phyloP scores from a whole-genome alignment of 1,140 invertebrate genomes.

The Bradynema listronoti region DNA sequence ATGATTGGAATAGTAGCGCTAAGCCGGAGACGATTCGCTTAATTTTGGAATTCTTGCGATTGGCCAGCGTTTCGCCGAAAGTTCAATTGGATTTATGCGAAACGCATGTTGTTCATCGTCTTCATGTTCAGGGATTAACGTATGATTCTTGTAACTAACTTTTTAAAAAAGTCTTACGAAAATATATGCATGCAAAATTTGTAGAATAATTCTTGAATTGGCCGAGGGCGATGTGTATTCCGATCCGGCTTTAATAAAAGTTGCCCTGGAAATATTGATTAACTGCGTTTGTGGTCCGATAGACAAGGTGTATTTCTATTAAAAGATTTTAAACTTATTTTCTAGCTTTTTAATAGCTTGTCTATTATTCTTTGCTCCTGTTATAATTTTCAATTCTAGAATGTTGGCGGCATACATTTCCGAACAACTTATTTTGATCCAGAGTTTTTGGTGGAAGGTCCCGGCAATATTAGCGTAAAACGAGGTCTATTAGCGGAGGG shows the following conservation, averaged over 20 bases:
- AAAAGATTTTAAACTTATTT: no score
- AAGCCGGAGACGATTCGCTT: constrained; percentile 28
- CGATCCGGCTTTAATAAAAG: constrained; percentile 29
- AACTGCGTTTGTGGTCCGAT: constrained; percentile 43
- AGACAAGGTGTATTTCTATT: constrained; percentile 24
- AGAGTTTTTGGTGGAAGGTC: background rate
- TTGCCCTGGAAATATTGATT: constrained; percentile 29
- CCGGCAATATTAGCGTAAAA: background rate
- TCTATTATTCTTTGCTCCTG: background rate
- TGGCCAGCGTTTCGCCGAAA: constrained; percentile 38
- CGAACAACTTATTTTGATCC: background rate
- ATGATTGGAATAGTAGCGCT: no score
- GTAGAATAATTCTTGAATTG: constrained; percentile 32
- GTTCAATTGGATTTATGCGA: constrained; percentile 38
- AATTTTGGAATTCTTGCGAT: constrained; percentile 32
- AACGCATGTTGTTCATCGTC: constrained; percentile 21
- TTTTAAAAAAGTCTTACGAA: no score
- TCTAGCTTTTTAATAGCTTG: no score
- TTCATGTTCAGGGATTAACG: no score
- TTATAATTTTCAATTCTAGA: background rate
- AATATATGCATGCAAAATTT: constrained; percentile 16
- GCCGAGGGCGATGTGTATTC: constrained; percentile 17
- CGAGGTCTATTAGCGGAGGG: background rate
- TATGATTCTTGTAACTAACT: background rate
- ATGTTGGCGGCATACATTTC: background rate